These are phyloP conservation scores for Caretta caretta DNA, from an alignment of 2,113 vertebrate genomes.

Conservation along the genomic window DNA sequence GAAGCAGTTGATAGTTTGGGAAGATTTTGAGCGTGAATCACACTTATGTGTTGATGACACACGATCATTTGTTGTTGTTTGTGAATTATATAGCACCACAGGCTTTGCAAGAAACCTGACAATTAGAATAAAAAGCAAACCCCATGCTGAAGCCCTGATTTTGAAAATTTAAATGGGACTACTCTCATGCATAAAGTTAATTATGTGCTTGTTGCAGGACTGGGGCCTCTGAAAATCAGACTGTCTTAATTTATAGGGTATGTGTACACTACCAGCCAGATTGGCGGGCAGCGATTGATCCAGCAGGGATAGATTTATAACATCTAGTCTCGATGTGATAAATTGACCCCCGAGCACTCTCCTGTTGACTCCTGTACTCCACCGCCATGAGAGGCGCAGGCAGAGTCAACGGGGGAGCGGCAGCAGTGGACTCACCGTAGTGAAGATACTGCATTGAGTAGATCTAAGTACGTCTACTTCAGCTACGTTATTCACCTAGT, in stretches of 20 bases:
- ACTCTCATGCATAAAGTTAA: neutral
- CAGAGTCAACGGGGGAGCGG: too few species aligned
- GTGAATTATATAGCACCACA: neutral
- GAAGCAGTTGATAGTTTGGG: conserved; percentile 13
- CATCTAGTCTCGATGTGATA: too few species aligned
- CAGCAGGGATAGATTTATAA: too few species aligned
- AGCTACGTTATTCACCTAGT: too few species aligned
- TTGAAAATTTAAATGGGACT: neutral
- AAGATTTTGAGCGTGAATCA: conserved; percentile 44
- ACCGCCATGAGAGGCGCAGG: too few species aligned
- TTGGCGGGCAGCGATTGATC: too few species aligned
- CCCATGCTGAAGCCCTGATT: neutral
- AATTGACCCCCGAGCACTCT: too few species aligned
- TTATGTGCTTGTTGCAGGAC: neutral
- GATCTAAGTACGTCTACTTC: too few species aligned
- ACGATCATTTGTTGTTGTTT: neutral
- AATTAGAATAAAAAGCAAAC: neutral
- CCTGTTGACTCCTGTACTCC: too few species aligned
- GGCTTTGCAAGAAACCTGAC: neutral
- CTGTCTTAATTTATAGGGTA: neutral
- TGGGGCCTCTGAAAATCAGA: neutral
- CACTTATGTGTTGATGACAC: neutral
- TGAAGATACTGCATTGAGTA: too few species aligned
- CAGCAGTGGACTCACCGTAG: too few species aligned
- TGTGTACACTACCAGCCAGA: too few species aligned